Base-by-base conservation (phyloP, 2,888 invertebrate genomes). In the Tinea trinotella region DNA sequence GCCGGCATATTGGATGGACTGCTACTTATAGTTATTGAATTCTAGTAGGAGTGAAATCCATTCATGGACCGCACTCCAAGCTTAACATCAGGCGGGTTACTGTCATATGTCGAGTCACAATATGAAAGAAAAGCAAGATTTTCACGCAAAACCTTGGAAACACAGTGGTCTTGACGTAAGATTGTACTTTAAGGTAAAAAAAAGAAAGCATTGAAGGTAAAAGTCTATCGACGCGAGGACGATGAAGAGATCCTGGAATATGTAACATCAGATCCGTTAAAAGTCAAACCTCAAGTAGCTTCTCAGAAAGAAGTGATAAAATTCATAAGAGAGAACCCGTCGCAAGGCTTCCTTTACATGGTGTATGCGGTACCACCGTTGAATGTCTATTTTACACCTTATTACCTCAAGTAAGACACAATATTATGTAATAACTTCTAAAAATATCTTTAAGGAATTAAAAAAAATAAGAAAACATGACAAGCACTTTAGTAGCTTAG, bases 271-370 rank as follows among this genome's bases (percentile, higher is more conserved):
- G 86, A 83, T 56, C 78, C 80, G 1, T 61, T 83, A 1, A 85
- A 85, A 63, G 61, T 80, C 4, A 83, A 83, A 57, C 86, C 86
- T 1, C 64, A 66, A 13, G 83, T 84, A 4, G 75, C 79, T 1
- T 80, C 83, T 0, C 83, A 84, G 58, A 71, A 70, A 18, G 81
- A 78, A 62, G 80, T 83, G 0, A 83, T 85, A 20, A 65, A 86
- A 6, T 80, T 81, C 56, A 82, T 93, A 58, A 83, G 88, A 34
- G 70, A 68, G 1, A 79, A 88, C 57, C 87, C 88, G 0, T 81
- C 88, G n/a, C 82, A 88, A 54, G 88, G 88, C 5, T 96, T 94
- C 67, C 86, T 93, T 3, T 96, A 96, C 67, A 89, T 96, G 84
- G 88, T 89, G 5, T 93, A 93, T 60, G 91, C 91, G 36, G 90